Evolutionary conservation across 1,140 invertebrate genomes (phyloP).

Genomic region (Pachyrhynchus sulphureomaculatus): DNA sequence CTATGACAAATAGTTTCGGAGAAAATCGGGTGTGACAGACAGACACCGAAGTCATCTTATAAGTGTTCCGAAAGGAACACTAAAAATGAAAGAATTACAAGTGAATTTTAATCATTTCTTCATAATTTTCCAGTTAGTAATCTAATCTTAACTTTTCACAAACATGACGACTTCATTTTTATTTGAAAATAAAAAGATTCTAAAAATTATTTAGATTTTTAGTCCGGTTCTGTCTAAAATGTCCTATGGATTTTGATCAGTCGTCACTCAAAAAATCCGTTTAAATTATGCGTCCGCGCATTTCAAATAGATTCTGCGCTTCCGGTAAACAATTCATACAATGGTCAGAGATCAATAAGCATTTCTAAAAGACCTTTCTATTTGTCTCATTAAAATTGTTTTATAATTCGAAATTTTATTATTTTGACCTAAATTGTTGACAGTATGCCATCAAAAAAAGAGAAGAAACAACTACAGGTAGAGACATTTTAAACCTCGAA

Average conservation of each 20-base stretch:
- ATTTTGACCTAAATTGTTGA: not conserved
- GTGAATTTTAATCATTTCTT: no score
- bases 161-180: no score
- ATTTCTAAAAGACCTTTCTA: not conserved
- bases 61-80: no score
- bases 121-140: no score
- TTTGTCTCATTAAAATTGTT: not conserved
- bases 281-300: slow-evolving; percentile 5
- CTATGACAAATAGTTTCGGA: no score
- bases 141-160: no score
- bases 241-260: slow-evolving; percentile 7
- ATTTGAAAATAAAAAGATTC: no score
- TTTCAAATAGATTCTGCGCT: slow-evolving; percentile 4
- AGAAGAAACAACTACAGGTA: slow-evolving; percentile 15
- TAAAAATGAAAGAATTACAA: no score
- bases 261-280: not conserved
- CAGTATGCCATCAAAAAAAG: slow-evolving; percentile 18
- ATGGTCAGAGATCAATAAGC: not conserved
- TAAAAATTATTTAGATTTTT: no score
- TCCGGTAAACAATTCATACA: not conserved
- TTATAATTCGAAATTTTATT: not conserved
- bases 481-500: not conserved
- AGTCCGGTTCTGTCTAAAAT: not conserved
- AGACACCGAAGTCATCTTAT: no score
- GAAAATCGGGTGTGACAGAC: no score